Conservation (phyloP, 2,113 vertebrate genomes). For the Gallinago paraguaiae region DNA sequence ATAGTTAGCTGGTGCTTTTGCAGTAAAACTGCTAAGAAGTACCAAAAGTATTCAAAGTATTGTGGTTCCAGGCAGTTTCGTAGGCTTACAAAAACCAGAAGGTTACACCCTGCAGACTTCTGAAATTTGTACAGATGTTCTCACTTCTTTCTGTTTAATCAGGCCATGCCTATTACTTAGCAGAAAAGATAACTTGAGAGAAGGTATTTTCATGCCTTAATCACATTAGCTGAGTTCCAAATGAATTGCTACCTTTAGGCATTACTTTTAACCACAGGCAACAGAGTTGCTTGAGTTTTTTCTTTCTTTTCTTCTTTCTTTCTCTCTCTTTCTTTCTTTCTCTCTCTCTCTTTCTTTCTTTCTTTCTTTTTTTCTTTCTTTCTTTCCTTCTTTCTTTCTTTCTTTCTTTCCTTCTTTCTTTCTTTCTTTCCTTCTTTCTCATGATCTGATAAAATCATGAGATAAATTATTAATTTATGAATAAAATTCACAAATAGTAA, state of each 20-base stretch:
- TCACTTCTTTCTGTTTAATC: constrained; percentile 48
- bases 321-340: neutral
- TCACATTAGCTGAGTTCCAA: constrained; percentile 39
- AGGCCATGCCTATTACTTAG: constrained; percentile 32
- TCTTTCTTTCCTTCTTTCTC: neutral
- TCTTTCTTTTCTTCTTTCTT: neutral
- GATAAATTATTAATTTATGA: neutral
- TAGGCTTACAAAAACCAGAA: neutral
- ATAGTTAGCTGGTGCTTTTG: neutral
- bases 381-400: neutral
- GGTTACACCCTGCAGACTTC: neutral
- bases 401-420: neutral
- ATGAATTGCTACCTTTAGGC: constrained; percentile 45
- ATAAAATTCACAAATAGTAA: neutral
- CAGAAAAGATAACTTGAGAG: constrained; percentile 35
- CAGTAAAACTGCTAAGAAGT: neutral
- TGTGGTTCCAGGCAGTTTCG: constrained; percentile 45
- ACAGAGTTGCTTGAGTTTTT: neutral
- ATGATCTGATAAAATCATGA: neutral
- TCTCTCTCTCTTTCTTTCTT: neutral
- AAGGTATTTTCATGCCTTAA: constrained; percentile 62
- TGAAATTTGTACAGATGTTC: constrained; percentile 66
- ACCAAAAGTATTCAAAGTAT: constrained; percentile 9
- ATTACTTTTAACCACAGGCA: neutral
- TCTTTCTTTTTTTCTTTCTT: neutral